Base-by-base conservation (phyloP, 2,113 vertebrate species). In the Silurus glanis region DNA sequence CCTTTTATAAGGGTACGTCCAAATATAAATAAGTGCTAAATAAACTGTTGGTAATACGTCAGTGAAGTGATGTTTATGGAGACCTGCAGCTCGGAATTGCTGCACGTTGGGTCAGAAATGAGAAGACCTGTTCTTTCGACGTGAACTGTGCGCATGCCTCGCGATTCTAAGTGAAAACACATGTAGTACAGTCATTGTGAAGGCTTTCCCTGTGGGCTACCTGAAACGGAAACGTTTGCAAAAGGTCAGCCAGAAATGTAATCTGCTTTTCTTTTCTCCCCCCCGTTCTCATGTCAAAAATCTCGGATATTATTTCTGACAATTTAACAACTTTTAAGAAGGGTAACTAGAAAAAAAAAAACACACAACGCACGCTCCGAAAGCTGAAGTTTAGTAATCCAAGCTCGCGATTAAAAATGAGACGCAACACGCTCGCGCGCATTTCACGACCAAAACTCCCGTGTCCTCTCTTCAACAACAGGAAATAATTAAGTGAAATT, bases 401-500 rank as follows among this genome's bases (percentile, higher is more conserved):
- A 47, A 86, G 64, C 37, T 61, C 51, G 74, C 45, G 53, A 37
- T 37, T 37, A 37, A 37, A 37, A 37, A 37, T 49, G 21, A 71
- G 71, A 80, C 21, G 8, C 4, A 47, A 85, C 45, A 66, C 67
- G 56, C n/a, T 89, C 83, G 83, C 75, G 83, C 56, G 85, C 55
- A 81, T 78, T 82, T 87, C 49, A 75, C 37, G 86, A 88, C 81
- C 82, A 83, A 86, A 94, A 91, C 87, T 92, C 91, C 89, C 92
- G 93, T 91, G 92, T 94, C 93, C 90, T 94, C 92, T 94, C 94
- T 94, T 94, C 94, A 96, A 93, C 94, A 93, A 96, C 93, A 96
- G 94, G 95, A 97, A 96, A 94, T 91, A 94, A 97, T 96, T 97
- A 94, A 95, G 92, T 90, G 92, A 93, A 96, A 97, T 96, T 96